These are phyloP conservation scores for Protula sp. DNA, from an alignment of 2,888 invertebrate genomes.

Conservation along the genomic window DNA sequence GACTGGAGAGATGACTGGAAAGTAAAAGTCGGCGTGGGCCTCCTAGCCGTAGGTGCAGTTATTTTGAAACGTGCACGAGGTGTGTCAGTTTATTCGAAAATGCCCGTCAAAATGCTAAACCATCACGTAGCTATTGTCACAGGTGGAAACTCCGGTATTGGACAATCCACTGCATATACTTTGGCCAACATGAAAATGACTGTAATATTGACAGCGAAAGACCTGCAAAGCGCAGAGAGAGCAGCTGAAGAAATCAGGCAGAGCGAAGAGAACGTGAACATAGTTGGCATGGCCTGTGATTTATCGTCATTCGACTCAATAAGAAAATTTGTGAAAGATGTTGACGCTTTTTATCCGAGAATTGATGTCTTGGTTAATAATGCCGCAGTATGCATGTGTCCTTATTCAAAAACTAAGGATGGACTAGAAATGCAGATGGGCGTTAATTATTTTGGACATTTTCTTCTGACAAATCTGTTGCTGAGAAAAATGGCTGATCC, in stretches of 20 bases:
- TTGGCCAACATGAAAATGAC: conserved; percentile 60
- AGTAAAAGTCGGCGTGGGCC: too few relatives aligned
- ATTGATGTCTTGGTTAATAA: conserved; percentile 53
- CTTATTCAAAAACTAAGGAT: conserved; percentile 39
- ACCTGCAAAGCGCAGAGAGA: conserved; percentile 62
- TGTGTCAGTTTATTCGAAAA: too few relatives aligned
- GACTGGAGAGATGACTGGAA: too few relatives aligned
- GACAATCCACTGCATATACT: conserved; percentile 71
- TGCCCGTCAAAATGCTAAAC: too few relatives aligned
- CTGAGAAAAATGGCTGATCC: conserved; percentile 25
- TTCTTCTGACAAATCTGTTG: conserved; percentile 47
- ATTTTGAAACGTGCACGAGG: too few relatives aligned
- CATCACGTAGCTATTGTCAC: conserved; percentile 76
- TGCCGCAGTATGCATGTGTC: conserved; percentile 42
- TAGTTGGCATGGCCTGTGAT: conserved; percentile 21
- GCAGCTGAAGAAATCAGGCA: conserved; percentile 65
- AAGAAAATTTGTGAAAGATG: conserved; percentile 22
- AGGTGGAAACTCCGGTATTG: conserved; percentile 79
- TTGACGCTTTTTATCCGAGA: too few relatives aligned
- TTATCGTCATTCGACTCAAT: conserved; percentile 24
- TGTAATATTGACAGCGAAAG: conserved; percentile 69
- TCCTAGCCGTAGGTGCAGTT: too few relatives aligned
- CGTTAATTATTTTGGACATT: conserved; percentile 52
- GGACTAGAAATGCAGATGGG: conserved; percentile 52
- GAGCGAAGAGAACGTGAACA: conserved; percentile 59